Conservation (phyloP, 1,140 invertebrate species). For the Pemphigus obesinymphae region DNA sequence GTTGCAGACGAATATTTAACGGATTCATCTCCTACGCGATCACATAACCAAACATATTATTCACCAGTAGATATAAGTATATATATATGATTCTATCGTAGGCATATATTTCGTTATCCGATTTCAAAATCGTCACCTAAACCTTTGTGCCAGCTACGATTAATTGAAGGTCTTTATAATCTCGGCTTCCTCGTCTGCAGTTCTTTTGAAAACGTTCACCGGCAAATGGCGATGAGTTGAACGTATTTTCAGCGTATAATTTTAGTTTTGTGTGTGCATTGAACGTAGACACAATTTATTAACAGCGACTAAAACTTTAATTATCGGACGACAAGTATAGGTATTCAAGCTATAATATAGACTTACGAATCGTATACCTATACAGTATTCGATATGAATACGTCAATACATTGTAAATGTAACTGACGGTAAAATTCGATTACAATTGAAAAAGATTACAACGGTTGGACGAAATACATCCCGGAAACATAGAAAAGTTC, state of each 20-base stretch:
- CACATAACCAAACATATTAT: not conserved
- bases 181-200: not conserved
- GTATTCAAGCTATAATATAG: too few species aligned
- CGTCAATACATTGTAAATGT: too few species aligned
- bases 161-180: not conserved
- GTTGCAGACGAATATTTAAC: slow-evolving; percentile 13
- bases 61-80: not conserved
- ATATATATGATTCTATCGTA: not conserved
- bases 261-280: not conserved
- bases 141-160: not conserved
- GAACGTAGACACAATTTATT: not conserved
- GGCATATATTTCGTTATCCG: not conserved
- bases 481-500: too few species aligned
- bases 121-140: not conserved
- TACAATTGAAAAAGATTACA: too few species aligned
- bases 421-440: too few species aligned
- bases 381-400: too few species aligned
- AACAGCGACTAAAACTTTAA: too few species aligned
- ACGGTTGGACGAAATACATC: too few species aligned
- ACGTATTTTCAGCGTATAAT: not conserved
- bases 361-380: too few species aligned
- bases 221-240: not conserved
- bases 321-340: too few species aligned
- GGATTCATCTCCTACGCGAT: not conserved
- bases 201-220: not conserved